Evolutionary conservation across 2,113 vertebrate species (phyloP), one percentile per base, ranked within the genome.

Genomic region (Sphyrna mokarran): DNA sequence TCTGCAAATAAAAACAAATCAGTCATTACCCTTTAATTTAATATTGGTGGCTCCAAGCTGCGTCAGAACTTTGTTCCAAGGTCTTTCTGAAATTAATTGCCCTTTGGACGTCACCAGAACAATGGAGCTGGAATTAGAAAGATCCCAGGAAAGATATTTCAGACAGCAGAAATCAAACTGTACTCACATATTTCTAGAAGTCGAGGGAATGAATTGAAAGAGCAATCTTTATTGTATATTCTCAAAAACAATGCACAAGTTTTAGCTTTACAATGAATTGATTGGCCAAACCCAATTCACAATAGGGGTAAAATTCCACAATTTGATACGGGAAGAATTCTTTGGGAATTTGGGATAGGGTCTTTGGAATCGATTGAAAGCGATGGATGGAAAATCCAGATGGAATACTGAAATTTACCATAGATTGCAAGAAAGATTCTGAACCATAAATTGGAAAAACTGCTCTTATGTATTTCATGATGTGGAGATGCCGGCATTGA

Each of bases 81-180:
- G 97, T 96, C 98, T 98, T 97, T 97, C 98, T 80, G 98, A 97
- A 95, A 98, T 54, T 11, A 98, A 97, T 80, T 97, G 98, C 94
- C 99, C 99, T 96, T 99, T 99, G 0, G 99, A 99, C 0, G 97
- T 98, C 96, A 99, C 96, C 68, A 99, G 97, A 76, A 99, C 98
- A n/a, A 99, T 97, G 89, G 98, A 99, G 66, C 99, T 99, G 96
- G 2, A 95, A 0, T 7, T 33, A 48, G 68, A 95, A 43, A 54
- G 26, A 29, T 54, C 68, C 40, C 89, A 72, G 43, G 70, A 29
- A 8, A 33, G 23, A 26, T 72, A 4, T 33, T 95, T 2, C 72
- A 48, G 26, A 5, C 26, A 29, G 48, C n/a, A 95, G 10, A 70
- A 69, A n/a, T 94, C 22, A 72, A 66, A 93, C 14, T 54, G 54